Percentiles rank a stretch among this genome's conserved stretches.
Evolutionary conservation across 2,888 invertebrate genomes (phyloP).

Genomic region (Megaustenia siamemsis): DNA sequence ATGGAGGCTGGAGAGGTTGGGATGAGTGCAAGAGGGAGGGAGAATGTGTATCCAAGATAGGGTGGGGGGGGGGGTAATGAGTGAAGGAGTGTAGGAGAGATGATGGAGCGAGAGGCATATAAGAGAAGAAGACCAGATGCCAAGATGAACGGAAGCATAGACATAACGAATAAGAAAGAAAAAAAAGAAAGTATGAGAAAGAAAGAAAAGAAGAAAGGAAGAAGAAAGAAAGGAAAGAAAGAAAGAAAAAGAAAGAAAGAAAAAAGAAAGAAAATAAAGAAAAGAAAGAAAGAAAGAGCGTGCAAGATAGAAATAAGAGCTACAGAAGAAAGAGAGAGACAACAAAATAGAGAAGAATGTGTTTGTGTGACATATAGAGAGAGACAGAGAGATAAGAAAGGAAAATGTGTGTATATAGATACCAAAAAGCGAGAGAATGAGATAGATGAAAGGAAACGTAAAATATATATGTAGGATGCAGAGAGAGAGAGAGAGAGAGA

Average conservation of each 20-base stretch:
- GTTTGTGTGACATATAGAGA: neutral
- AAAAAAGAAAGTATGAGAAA: neutral
- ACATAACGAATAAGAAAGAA: neutral
- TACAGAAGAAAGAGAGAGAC: neutral
- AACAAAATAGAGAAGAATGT: neutral
- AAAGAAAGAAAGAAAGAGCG: neutral
- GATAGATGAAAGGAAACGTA: neutral
- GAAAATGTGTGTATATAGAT: neutral
- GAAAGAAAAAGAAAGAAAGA: neutral
- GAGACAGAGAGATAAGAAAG: neutral
- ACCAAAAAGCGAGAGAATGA: neutral
- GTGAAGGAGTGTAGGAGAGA: too few species aligned
- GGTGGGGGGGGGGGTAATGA: too few species aligned
- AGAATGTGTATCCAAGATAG: too few species aligned
- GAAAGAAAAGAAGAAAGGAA: constrained; percentile 22
- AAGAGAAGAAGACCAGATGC: too few species aligned
- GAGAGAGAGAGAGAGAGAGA: too few species aligned
- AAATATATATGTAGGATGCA: too few species aligned
- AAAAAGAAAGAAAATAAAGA: neutral
- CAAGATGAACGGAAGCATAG: neutral
- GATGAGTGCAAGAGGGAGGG: too few species aligned
- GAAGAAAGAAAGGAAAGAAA: constrained; percentile 15
- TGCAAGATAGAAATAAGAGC: neutral
- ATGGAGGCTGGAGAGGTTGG: too few species aligned
- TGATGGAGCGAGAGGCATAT: too few species aligned